phyloP scores from a whole-genome alignment of 2,113 vertebrate species.

The Todiramphus chloris region DNA sequence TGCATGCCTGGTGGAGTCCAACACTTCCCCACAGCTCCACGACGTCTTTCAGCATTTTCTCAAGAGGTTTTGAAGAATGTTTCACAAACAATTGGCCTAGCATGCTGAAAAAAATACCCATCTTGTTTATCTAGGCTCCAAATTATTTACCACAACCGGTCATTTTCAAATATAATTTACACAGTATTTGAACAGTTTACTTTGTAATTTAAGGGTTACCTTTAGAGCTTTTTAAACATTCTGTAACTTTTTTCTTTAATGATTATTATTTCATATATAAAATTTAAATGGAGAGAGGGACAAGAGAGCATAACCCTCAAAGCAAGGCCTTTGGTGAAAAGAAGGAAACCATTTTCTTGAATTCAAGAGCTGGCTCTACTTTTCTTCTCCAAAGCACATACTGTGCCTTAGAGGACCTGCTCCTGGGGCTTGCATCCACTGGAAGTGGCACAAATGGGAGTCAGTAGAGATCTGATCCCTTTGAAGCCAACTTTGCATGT shows the following conservation, averaged over 20 bases:
- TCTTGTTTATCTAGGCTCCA: constrained; percentile 4
- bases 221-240: not conserved
- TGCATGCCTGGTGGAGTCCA: not conserved
- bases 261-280: not conserved
- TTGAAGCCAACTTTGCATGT: not conserved
- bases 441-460: not conserved
- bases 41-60: not conserved
- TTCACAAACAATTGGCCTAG: constrained; percentile 1
- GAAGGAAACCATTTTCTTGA: not conserved
- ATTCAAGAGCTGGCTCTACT: not conserved
- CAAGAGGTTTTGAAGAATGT: constrained; percentile 7
- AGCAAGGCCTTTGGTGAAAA: not conserved
- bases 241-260: not conserved
- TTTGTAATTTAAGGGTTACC: not conserved
- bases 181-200: not conserved
- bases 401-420: not conserved
- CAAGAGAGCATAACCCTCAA: not conserved
- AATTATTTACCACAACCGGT: constrained; percentile 31
- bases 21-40: not conserved
- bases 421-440: not conserved
- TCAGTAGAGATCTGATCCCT: not conserved
- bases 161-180: constrained; percentile 7
- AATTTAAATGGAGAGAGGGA: not conserved
- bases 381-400: not conserved
- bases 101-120: not conserved